Base-by-base conservation (phyloP, 2,888 invertebrate species). In the Dorcus parallelipipedus region DNA sequence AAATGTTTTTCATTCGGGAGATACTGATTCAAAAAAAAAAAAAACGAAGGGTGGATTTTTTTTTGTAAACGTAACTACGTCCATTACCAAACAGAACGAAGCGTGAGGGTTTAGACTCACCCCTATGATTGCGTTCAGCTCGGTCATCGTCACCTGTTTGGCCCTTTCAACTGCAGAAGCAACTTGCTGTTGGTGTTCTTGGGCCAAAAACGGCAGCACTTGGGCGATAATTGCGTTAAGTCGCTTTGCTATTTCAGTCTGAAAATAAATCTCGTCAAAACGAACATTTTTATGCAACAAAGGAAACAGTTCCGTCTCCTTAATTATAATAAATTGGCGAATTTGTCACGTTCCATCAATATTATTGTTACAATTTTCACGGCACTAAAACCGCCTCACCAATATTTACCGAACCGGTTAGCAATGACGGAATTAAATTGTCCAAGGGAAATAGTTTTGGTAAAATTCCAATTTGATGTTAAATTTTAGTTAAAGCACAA, bases 231-330 rank as follows among this genome's bases (percentile, higher is more conserved):
- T 94, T 70, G 93, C 93, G 79, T 91, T 95, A 79, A 96, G 83
- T 78, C 95, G 85, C 83, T 96, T 97, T 69, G 93, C 93, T 78
- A 96, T 95, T 83, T 97, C 96, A 82, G 94, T 93, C 93, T 95
- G 88, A 47, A 47, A 47, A 52, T 0, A n/a, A 38, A 33, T 1
- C 5, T 5, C 1, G 6, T 6, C 6, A 33, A 33, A 33, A 33
- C 6, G 7, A 33, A 33, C 5, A 7, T 33, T 33, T 33, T 20
- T 3, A 20, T 20, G 20, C 20, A 20, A 20, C 20, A 33, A 33
- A 33, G 26, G 26, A 6, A 33, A 33, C 3, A 33, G 7, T 33
- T 33, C 26, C 26, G 7, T 33, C 26, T 20, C 20, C 3, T 20
- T 2, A 20, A 20, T 20, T 20, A 20, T 20, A 20, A 20, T 20